Evolutionary conservation across 2,888 invertebrate genomes (phyloP).

Genomic region (Nasonovia ribisnigri): DNA sequence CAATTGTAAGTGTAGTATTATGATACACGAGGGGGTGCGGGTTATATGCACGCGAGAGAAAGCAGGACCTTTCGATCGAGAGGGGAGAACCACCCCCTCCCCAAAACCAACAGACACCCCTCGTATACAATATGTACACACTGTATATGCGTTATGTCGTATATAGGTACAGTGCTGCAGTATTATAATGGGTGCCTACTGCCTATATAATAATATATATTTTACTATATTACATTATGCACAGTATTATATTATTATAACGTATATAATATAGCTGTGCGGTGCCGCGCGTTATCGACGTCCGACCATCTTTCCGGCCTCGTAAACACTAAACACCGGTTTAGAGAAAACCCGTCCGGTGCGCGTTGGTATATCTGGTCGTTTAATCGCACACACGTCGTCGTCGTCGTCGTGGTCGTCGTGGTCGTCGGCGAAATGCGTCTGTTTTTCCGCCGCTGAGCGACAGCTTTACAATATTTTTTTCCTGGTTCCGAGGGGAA

Average conservation of each 20-base stretch:
- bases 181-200: background rate
- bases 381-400: constrained; percentile 59
- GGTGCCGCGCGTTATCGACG: constrained; percentile 41
- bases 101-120: background rate
- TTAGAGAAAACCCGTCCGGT: constrained; percentile 64
- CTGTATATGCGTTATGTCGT: background rate
- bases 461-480: constrained; percentile 27
- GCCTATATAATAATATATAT: background rate
- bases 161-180: background rate
- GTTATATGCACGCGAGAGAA: background rate
- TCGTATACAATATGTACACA: background rate
- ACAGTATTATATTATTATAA: no score
- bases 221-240: background rate
- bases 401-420: constrained; percentile 2
- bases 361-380: constrained; percentile 41
- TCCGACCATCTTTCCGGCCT: constrained; percentile 57
- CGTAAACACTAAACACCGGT: constrained; percentile 64
- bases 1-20: background rate
- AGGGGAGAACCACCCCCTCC: background rate
- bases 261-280: background rate
- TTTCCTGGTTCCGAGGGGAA: background rate
- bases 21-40: background rate
- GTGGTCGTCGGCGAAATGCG: constrained; percentile 15
- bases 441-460: constrained; percentile 37
- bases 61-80: background rate